Base-by-base conservation (phyloP, 2,888 invertebrate species). In the Cephonodes hylas region DNA sequence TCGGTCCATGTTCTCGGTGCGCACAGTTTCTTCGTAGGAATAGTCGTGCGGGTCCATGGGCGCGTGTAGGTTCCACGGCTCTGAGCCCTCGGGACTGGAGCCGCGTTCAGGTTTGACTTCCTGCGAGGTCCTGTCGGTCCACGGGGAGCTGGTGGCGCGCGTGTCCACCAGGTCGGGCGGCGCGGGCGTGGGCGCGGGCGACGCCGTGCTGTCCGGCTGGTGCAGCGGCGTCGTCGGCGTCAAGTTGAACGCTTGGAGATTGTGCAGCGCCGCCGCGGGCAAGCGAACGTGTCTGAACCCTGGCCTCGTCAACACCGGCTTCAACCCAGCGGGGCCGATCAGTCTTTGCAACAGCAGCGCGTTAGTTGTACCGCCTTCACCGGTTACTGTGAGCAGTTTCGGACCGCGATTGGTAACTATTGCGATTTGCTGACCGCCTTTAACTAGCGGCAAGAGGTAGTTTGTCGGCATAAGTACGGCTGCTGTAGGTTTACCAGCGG, bases 401-500 rank as follows among this genome's bases (percentile, higher is more conserved):
- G 84, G 94, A 63, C 95, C 95, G 6, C 95, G 94, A 67, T 95
- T 95, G 4, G 95, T 95, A 3, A 96, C 95, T 64, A 95, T 95
- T 2, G 95, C 95, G 63, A 95, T 95, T 74, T 95, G 95, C 76
- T 95, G 95, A 0, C 95, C 94, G 7, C 95, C 94, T 83, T 96
- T 96, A 63, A 96, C 93, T 90, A 95, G 93, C 0, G 96, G 96
- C 70, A 96, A 83, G 64, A 96, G 93, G 72, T 95, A 95, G 80
- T 95, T 95, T 0, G 95, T 95, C n/a, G 95, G 95, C 82, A 95
- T 95, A 45, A 96, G 81, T 6, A 96, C 95, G 0, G 94, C 93
- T 1, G 95, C 95, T 0, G 95, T 93, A 3, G 95, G 95, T 65
- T 93, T 93, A 0, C 94, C 93, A 10, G 94, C 91, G 60, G 94